Evolutionary conservation across 64 coral and sea anemone species (phyloP), one percentile per base, ranked within the genome.

Genomic region (Orbicella faveolata): DNA sequence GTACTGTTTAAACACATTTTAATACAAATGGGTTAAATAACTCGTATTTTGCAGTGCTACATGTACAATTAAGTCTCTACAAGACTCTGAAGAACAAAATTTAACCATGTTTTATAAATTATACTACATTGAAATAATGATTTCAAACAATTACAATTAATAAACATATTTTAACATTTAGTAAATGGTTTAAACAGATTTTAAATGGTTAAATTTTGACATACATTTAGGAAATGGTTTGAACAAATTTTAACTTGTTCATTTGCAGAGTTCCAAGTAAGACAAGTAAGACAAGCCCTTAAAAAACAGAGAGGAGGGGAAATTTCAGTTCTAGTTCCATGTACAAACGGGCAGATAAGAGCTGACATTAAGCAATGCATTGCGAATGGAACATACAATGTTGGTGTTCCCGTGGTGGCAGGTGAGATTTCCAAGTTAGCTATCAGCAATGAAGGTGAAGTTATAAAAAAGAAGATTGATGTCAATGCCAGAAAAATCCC

Each of bases 401-500:
- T 90, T 90, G 39, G 77, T 20, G 88, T 61, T 1, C 79, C 69
- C 17, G 77, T 74, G 19, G 78, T 55, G 2, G 6, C 41, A 20
- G n/a, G 18, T 52, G 79, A 83, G 26, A 74, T 74, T 36, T 44
- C 41, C n/a, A 90, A 48, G 34, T 75, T 90, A 48, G 75, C 61
- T 64, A 36, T 80, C 2, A 90, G 44, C 36, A 81, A 66, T 51
- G 61, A 90, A 20, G 63, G 78, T 20, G 36, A 90, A 80, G 66
- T 90, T 14, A 18, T 51, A 10, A 57, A 80, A n/a, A 90, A 55
- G 44, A 48, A 34, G 23, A 68, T 44, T 52, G 66, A 69, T 39
- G 88, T 90, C 19, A 33, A 64, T 19, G 77, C 88, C 36, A 68
- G 77, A 69, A 90, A 90, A 68, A 89, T 90, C 61, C 76, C 88